Evolutionary conservation across 2,888 invertebrate species (phyloP), one percentile per base, ranked within the genome.

Genomic region (Euspilapteryx auroguttella): DNA sequence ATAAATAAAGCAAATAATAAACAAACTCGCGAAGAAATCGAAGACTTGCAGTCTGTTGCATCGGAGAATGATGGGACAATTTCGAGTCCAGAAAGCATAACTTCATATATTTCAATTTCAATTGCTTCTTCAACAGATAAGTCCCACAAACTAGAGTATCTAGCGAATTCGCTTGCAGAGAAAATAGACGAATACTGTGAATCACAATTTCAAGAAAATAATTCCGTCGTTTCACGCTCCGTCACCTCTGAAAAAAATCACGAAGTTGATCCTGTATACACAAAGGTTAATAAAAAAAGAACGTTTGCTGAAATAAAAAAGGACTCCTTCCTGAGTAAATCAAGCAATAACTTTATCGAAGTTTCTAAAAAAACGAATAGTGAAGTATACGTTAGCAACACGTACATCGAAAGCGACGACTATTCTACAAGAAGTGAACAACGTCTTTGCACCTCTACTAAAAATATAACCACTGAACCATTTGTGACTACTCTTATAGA

Each of bases 161-260:
- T 77, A 34, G 75, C 77, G 14, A 73, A 73, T 41, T 77, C 77
- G 3, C 45, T 77, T 29, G 77, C 77, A 30, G 75, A 77, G 43
- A 77, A 77, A 50, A 77, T 77, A 36, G 76, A 77, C 36, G 76
- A 77, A 45, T 77, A 77, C 43, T 77, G 77, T 40, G 76, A 76
- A 40, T 61, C 65, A 15, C 69, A 73, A 44, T 66, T 59, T 37
- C 59, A 57, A 41, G 69, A 73, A 39, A 59, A 54, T 36, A 40
- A 37, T 33, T 61, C 62, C 5, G 39, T 55, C 22, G 45, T 52
- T 34, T 61, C 57, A 28, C 49, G 53, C 29, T 54, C 51, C 24
- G 37, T 47, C 28, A 44, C 44, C 31, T 53, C 48, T 25, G 64
- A 61, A 35, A 52, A 45, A 30, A 50, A 51, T 39, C 45, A 47